Conservation (phyloP, 2,888 invertebrate species). For the Rhyacophila evoluta region DNA sequence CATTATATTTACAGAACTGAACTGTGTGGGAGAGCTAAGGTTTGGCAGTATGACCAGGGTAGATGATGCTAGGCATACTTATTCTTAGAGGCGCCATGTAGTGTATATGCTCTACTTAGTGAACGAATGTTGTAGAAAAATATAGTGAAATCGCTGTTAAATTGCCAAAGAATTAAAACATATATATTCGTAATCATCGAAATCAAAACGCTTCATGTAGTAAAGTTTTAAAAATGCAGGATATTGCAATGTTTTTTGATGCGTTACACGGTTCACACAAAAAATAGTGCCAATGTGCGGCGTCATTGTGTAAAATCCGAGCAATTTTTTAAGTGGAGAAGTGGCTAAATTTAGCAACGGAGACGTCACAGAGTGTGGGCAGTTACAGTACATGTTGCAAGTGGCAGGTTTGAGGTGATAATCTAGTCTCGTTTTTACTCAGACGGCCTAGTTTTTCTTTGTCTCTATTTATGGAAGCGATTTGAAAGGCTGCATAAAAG, state of each 20-base stretch:
- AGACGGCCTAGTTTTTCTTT: background rate
- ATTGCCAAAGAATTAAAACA: too few species aligned
- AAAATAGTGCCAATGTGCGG: background rate
- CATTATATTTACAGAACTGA: too few species aligned
- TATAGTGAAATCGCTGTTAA: too few species aligned
- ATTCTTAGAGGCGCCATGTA: too few species aligned
- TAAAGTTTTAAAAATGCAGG: background rate
- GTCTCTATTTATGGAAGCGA: background rate
- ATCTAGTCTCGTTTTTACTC: background rate
- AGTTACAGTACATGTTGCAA: background rate
- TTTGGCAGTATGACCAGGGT: too few species aligned
- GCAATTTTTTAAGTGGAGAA: background rate
- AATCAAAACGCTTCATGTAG: too few species aligned
- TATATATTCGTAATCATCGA: too few species aligned
- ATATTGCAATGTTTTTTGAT: background rate
- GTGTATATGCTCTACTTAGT: too few species aligned
- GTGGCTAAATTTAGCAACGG: slow-evolving; percentile 16
- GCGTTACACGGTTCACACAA: background rate
- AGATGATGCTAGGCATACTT: too few species aligned
- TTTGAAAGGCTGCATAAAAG: background rate
- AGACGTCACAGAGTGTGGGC: slow-evolving; percentile 16
- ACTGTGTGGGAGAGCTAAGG: too few species aligned
- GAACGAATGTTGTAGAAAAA: too few species aligned
- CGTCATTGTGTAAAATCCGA: background rate
- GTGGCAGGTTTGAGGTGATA: slow-evolving; percentile 2